Conservation (phyloP, 2,888 invertebrate genomes). For the Molanna angustata region DNA sequence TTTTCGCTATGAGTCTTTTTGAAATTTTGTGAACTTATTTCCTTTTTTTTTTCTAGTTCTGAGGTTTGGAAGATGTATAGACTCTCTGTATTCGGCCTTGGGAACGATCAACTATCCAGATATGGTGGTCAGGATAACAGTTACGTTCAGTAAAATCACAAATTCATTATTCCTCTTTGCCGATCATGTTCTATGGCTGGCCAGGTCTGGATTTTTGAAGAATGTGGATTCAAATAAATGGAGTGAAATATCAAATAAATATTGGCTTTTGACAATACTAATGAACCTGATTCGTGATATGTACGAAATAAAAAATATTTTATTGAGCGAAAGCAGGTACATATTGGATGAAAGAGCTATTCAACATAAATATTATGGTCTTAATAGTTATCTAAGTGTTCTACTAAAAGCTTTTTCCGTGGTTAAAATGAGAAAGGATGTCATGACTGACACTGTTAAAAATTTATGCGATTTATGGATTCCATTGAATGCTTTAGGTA, state of each 20-base stretch:
- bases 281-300: conserved; percentile 78
- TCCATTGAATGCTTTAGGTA: conserved; percentile 78
- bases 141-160: conserved; percentile 76
- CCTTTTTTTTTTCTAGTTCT: conserved; percentile 63
- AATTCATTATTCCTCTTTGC: conserved; percentile 76
- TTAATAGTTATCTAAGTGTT: conserved; percentile 34
- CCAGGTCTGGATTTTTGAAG: conserved; percentile 65
- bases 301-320: conserved; percentile 66
- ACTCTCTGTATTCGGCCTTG: conserved; percentile 73
- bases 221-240: conserved; percentile 72
- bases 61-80: conserved; percentile 80
- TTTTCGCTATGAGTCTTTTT: too few relatives aligned
- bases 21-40: not conserved
- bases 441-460: conserved; percentile 79
- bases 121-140: conserved; percentile 63
- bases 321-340: conserved; percentile 13
- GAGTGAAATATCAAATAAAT: conserved; percentile 70
- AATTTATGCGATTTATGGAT: conserved; percentile 86
- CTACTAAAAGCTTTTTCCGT: conserved; percentile 35
- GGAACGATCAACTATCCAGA: conserved; percentile 72
- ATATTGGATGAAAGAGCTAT: conserved; percentile 2
- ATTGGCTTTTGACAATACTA: conserved; percentile 81
- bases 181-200: conserved; percentile 86
- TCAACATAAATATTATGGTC: not conserved
- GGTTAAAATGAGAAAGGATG: conserved; percentile 55